These are phyloP conservation scores for Spea multiplicata DNA, from an alignment of 2,113 vertebrate species.

Conservation along the genomic window DNA sequence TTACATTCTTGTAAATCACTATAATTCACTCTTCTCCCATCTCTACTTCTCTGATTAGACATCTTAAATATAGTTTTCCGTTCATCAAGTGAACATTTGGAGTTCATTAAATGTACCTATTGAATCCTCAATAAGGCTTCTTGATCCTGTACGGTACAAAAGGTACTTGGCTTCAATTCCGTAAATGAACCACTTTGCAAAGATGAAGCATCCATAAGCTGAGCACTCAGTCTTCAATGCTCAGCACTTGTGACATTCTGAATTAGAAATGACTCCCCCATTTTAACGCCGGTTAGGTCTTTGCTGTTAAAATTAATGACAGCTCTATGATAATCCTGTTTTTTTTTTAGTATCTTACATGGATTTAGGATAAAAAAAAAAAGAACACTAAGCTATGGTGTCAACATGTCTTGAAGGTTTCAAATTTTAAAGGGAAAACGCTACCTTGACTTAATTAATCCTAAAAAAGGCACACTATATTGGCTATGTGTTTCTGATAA, in stretches of 20 bases:
- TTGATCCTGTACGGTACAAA: conserved; percentile 8
- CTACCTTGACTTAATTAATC: no score
- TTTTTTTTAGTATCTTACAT: no score
- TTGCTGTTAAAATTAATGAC: no score
- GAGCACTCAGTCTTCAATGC: neutral
- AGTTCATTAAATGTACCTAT: conserved; percentile 18
- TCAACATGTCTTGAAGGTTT: no score
- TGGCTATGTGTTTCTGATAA: no score
- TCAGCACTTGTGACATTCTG: neutral
- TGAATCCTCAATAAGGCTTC: conserved; percentile 18
- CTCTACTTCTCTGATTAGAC: conserved; percentile 20
- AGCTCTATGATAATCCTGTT: no score
- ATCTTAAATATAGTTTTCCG: conserved; percentile 4
- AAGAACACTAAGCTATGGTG: no score
- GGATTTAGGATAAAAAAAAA: no score
- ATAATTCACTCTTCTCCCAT: neutral
- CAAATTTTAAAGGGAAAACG: no score
- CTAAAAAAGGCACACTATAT: no score
- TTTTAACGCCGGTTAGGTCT: neutral
- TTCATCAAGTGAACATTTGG: conserved; percentile 5
- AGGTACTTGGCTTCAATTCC: conserved; percentile 13
- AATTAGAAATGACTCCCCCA: neutral
- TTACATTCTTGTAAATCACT: conserved; percentile 5
- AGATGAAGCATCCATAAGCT: neutral
- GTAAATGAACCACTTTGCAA: neutral